These are phyloP conservation scores for Mus spicilegus DNA, from an alignment of 2,113 vertebrate species.

Conservation along the genomic window DNA sequence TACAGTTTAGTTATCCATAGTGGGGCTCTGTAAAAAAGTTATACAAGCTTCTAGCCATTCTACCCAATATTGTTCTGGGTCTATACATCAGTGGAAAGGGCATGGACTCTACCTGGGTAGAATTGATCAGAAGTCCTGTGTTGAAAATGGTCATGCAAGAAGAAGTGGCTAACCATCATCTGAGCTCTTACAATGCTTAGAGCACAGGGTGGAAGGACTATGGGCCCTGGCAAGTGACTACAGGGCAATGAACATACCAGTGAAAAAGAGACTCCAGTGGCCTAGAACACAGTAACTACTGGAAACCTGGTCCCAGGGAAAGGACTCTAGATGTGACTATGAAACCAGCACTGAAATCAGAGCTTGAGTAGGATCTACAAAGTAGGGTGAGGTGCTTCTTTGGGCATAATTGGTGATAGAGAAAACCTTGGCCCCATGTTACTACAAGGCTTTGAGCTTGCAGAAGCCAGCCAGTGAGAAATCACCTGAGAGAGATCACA, in stretches of 20 bases:
- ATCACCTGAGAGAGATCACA: neutral
- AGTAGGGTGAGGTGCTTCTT: neutral
- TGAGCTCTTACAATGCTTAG: neutral
- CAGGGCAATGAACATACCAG: fast-evolving
- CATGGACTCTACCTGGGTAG: neutral
- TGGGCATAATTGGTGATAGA: neutral
- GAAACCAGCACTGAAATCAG: neutral
- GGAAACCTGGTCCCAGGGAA: neutral
- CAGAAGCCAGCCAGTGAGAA: neutral
- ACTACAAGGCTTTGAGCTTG: neutral
- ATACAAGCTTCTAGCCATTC: neutral
- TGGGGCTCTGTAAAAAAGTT: neutral
- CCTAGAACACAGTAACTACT: neutral
- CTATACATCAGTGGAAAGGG: neutral
- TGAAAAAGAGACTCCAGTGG: too few species aligned
- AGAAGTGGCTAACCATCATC: neutral
- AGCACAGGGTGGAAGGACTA: too few species aligned
- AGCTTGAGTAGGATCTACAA: neutral
- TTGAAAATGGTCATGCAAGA: neutral
- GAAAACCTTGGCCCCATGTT: neutral
- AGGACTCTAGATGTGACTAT: neutral
- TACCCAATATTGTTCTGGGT: neutral
- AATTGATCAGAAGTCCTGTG: neutral
- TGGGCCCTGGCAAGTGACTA: too few species aligned
- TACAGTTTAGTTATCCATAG: neutral